Percentiles rank a stretch among this genome's conserved stretches.
These are phyloP conservation scores for Greenwoodochromis staneri DNA, from an alignment of 2,113 vertebrate species.

Conservation along the genomic window DNA sequence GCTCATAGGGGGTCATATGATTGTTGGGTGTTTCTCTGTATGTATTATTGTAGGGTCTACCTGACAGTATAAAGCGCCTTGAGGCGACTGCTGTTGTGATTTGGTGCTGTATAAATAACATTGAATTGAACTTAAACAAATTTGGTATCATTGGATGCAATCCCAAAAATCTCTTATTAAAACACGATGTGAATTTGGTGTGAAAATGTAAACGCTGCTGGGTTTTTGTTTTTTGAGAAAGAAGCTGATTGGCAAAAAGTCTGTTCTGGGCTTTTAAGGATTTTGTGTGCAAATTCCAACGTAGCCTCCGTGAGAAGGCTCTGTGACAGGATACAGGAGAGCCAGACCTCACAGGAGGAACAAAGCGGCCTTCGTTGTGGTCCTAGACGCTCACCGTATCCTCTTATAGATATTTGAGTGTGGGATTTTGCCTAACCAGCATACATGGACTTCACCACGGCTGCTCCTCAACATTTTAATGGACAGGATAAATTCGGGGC, in stretches of 20 bases:
- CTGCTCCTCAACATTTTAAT: neutral
- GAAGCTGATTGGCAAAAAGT: neutral
- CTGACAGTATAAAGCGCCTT: accelerated
- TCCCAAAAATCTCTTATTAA: neutral
- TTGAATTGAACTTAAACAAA: neutral
- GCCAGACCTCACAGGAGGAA: neutral
- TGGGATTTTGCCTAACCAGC: accelerated
- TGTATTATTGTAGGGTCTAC: accelerated
- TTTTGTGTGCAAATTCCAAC: neutral
- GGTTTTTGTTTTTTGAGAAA: neutral
- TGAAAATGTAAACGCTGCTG: neutral
- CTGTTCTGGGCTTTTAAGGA: neutral
- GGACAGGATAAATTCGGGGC: neutral
- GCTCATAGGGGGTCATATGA: neutral
- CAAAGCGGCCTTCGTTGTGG: neutral
- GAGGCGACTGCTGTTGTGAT: neutral
- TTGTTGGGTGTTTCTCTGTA: neutral
- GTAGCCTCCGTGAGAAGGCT: accelerated
- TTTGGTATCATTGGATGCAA: neutral
- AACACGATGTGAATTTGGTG: neutral
- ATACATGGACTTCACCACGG: neutral
- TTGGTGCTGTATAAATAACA: neutral
- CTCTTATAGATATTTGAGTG: neutral
- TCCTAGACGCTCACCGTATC: neutral
- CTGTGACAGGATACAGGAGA: neutral